Evolutionary conservation across 2,113 vertebrate genomes (phyloP).

Genomic region (Nothocercus julius): DNA sequence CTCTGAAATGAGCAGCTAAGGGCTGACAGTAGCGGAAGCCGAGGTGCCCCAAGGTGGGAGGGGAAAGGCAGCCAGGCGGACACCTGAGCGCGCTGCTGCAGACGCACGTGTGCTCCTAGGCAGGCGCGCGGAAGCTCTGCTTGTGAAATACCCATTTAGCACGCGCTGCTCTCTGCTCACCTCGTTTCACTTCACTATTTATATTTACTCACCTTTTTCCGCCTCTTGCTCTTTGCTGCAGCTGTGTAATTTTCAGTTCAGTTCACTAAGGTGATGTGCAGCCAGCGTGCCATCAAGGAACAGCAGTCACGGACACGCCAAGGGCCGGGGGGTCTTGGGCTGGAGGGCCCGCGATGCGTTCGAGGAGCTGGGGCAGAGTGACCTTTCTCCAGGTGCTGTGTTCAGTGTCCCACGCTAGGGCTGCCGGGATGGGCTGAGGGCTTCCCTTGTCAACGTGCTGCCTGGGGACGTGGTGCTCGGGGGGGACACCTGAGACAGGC

Average conservation of each 20-base stretch:
- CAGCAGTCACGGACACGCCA: neutral
- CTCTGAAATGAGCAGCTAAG: slow-evolving; percentile 30
- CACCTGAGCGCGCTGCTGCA: neutral
- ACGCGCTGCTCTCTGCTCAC: neutral
- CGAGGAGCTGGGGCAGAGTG: neutral
- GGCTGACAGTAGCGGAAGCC: neutral
- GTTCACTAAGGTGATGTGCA: neutral
- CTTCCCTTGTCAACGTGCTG: neutral
- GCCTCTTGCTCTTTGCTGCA: slow-evolving; percentile 1
- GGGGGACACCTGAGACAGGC: neutral
- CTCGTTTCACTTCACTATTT: slow-evolving; percentile 26
- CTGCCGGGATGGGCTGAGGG: neutral
- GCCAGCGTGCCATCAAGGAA: rapidly evolving
- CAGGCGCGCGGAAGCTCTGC: neutral
- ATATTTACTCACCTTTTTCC: slow-evolving; percentile 28
- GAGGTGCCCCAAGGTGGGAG: slow-evolving; percentile 6
- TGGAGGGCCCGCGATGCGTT: neutral
- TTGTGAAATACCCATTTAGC: slow-evolving; percentile 36
- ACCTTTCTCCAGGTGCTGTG: neutral
- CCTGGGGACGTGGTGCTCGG: neutral
- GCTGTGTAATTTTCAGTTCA: neutral
- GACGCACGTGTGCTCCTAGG: neutral
- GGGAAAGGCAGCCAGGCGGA: neutral
- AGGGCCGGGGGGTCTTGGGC: neutral
- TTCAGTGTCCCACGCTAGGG: neutral